These are phyloP conservation scores for Drosophila subquinaria DNA, from an alignment of 2,888 invertebrate genomes.

Conservation along the genomic window DNA sequence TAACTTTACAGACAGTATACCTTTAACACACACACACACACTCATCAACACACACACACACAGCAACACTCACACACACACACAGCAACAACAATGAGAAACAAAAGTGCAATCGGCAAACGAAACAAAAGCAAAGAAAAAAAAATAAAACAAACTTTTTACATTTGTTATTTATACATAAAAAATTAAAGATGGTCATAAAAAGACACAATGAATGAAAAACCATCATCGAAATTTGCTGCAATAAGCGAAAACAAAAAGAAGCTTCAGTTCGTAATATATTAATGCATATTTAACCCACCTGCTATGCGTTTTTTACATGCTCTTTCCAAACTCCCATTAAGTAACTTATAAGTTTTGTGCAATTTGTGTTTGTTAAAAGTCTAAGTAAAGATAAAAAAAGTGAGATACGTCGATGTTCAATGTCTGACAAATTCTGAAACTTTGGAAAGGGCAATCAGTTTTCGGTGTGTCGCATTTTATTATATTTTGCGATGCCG, in stretches of 20 bases:
- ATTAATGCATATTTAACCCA: conserved; percentile 46
- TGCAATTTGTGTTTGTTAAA: conserved; percentile 51
- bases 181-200: conserved; percentile 41
- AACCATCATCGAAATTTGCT: conserved; percentile 53
- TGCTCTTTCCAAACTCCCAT: conserved; percentile 37
- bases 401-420: background rate
- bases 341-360: conserved; percentile 43
- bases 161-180: conserved; percentile 65
- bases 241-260: conserved; percentile 62
- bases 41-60: conserved; percentile 22
- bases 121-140: conserved; percentile 39
- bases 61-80: conserved; percentile 27
- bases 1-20: conserved; percentile 37
- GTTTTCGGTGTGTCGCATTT: conserved; percentile 30
- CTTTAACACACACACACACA: conserved; percentile 36
- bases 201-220: conserved; percentile 40
- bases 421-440: conserved; percentile 3
- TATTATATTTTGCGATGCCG: conserved; percentile 15
- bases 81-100: conserved; percentile 41
- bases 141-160: conserved; percentile 49
- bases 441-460: conserved; percentile 31
- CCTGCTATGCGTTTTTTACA: conserved; percentile 45
- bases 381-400: background rate
- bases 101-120: conserved; percentile 72
- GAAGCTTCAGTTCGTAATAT: conserved; percentile 54